Base-by-base conservation (phyloP, 1,140 invertebrate genomes). In the Phthorimaea operculella region DNA sequence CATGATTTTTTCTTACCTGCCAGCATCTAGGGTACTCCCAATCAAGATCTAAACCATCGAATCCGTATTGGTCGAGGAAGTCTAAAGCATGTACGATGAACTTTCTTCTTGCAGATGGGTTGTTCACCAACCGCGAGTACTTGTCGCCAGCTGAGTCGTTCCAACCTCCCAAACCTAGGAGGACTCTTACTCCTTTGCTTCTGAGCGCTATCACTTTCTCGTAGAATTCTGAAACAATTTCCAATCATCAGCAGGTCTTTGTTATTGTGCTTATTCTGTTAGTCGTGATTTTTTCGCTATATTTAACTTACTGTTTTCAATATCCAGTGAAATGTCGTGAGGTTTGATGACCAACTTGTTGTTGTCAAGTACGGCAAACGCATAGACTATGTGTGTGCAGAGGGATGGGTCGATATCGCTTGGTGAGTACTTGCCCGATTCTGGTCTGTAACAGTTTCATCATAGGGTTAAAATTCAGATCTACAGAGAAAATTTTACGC, bases 21-120 rank as follows among this genome's bases (percentile, higher is more conserved):
- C 94, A 96, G 72, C 95, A 97, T 59, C 92, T 93, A 0, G 95
- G 95, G 82, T 95, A 97, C 67, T 96, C 94, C 94, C 94, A 97
- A 73, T 96, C 94, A 33, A 96, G 82, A 76, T 97, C 94, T 0
- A 97, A 81, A 0, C 94, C 94, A 73, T 96, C 94, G 59, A 96
- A 96, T 28, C 89, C 89, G 62, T 94, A 90, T 65, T 94, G 90
- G 50, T 92, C 87, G 6, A 96, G 84, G 59, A 96, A 95, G 58
- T 92, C 88, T 0, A 96, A 47, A 0, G 90, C 90, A 63, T 95
- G 91, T 0, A 90, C 83, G 2, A 94, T 88, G 60, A 97, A 97
- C 50, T 89, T 90, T 6, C 83, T 86, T 55, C 94, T 86, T 0
- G 92, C 90, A 1, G 87, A 65, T 0, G 91, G 87, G 70, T 88